phyloP scores from a whole-genome alignment of 2,113 vertebrate genomes.

The Benitochromis conjunctus region DNA sequence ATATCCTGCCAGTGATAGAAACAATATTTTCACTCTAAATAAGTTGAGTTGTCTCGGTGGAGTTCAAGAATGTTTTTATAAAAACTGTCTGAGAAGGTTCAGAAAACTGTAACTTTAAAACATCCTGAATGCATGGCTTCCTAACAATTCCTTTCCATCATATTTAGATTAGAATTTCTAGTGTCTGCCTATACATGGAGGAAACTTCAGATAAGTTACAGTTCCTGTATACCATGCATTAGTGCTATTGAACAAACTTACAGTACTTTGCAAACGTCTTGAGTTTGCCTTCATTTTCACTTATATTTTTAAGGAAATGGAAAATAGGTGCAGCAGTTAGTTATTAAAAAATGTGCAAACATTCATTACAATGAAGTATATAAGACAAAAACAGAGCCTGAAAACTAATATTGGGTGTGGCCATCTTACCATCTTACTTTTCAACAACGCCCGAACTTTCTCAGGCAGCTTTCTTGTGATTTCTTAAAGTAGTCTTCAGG shows the following conservation, averaged over 20 bases:
- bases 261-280: not conserved
- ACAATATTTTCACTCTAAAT: slow-evolving; percentile 25
- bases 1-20: not conserved
- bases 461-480: not conserved
- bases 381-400: not conserved
- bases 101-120: not conserved
- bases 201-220: not conserved
- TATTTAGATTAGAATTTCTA: not conserved
- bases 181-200: not conserved
- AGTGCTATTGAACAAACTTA: not conserved
- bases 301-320: not conserved
- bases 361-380: not conserved
- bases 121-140: not conserved
- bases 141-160: not conserved
- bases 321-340: not conserved
- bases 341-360: not conserved
- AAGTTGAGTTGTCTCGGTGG: not conserved
- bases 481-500: not conserved
- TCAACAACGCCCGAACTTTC: not conserved
- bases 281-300: not conserved
- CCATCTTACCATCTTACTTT: too few relatives aligned
- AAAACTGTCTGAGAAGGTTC: not conserved
- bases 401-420: not conserved
- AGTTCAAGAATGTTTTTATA: not conserved
- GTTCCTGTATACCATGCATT: not conserved